Percentiles rank a stretch among this genome's conserved stretches.
phyloP scores from a whole-genome alignment of 1,140 invertebrate genomes.

The Philopotamus ludificatus region DNA sequence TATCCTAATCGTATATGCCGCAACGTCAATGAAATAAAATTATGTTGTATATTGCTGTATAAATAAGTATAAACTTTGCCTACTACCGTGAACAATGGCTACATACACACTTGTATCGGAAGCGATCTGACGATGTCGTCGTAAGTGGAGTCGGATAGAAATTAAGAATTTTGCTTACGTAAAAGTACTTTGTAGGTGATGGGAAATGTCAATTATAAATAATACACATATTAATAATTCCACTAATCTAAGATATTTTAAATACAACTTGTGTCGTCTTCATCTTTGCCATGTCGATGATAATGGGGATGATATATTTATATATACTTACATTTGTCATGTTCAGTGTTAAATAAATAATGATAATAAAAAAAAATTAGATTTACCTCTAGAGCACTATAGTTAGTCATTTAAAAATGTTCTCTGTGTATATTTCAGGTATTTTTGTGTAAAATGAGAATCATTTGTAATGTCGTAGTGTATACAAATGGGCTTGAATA shows the following conservation, averaged over 20 bases:
- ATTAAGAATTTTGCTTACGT: slow-evolving; percentile 39
- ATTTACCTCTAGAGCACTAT: slow-evolving; percentile 5
- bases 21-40: background rate
- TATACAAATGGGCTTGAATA: background rate
- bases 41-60: background rate
- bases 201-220: slow-evolving; percentile 41
- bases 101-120: no score
- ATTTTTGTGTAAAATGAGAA: background rate
- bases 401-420: background rate
- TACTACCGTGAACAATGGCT: no score
- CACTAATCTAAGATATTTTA: slow-evolving; percentile 22
- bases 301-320: no score
- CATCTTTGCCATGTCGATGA: no score
- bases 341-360: background rate
- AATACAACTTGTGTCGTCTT: background rate
- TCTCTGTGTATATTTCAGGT: background rate
- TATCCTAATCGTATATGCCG: background rate
- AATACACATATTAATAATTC: slow-evolving; percentile 23
- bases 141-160: slow-evolving; percentile 16
- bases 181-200: slow-evolving; percentile 39
- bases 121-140: background rate
- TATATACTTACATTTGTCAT: background rate
- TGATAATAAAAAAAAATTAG: no score
- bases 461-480: background rate
- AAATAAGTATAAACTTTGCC: no score